These are phyloP conservation scores for Aegypius monachus DNA, from an alignment of 2,113 vertebrate genomes.

Conservation along the genomic window DNA sequence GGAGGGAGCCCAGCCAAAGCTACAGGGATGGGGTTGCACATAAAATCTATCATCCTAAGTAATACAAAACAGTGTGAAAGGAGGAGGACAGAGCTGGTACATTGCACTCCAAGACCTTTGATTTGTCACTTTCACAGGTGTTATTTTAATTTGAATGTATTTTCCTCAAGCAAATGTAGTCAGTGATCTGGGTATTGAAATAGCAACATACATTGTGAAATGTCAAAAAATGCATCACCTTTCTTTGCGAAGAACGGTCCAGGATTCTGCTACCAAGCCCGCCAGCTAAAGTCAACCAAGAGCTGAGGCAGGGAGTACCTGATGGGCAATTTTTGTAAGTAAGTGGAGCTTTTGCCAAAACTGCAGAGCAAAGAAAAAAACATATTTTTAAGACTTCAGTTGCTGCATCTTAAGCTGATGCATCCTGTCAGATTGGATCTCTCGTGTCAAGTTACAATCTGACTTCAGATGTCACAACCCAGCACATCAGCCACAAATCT, in stretches of 20 bases:
- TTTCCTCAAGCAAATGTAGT: neutral
- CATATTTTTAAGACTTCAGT: neutral
- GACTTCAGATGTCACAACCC: neutral
- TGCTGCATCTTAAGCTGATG: neutral
- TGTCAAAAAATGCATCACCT: neutral
- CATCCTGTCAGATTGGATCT: neutral
- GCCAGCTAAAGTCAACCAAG: neutral
- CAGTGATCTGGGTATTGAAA: neutral
- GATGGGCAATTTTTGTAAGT: neutral
- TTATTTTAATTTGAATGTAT: accelerated
- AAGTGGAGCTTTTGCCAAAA: neutral
- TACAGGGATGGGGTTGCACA: accelerated
- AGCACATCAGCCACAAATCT: neutral
- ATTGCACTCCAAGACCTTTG: neutral
- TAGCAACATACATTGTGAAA: neutral
- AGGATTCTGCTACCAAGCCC: neutral
- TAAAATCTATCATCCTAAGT: accelerated
- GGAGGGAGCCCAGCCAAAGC: neutral
- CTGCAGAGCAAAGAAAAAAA: neutral
- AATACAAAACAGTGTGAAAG: accelerated
- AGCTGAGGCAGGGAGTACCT: neutral
- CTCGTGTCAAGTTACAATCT: neutral
- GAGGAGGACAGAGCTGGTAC: neutral
- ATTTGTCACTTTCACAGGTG: neutral
- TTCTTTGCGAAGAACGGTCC: neutral